A percentile compares a stretch with the other conserved stretches of the same genome.
phyloP scores from a whole-genome alignment of 2,113 vertebrate genomes.

The Neopipo cinnamomea region DNA sequence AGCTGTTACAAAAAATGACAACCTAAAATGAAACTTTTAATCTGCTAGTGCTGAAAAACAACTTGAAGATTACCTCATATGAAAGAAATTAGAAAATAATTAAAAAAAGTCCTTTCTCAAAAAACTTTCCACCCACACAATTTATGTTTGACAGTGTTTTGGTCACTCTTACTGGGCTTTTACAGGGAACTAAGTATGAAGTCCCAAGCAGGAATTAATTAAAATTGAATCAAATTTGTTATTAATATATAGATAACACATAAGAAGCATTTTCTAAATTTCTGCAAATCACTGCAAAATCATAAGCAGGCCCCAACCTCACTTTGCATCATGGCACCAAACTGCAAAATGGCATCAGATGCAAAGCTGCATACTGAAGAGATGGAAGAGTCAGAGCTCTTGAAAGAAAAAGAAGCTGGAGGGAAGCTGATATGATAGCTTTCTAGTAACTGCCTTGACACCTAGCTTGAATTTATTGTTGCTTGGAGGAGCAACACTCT shows the following conservation, averaged over 20 bases:
- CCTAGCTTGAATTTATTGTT: neutral
- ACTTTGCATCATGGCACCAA: neutral
- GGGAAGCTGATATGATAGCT: accelerated
- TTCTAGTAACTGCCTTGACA: neutral
- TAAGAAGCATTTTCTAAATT: neutral
- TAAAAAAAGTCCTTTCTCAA: neutral
- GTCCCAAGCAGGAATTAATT: neutral
- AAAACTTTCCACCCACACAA: neutral
- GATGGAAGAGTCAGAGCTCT: neutral
- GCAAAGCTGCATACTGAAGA: neutral
- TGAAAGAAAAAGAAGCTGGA: neutral
- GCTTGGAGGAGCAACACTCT: neutral
- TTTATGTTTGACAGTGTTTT: neutral
- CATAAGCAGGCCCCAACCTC: neutral
- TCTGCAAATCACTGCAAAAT: neutral
- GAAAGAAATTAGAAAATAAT: neutral
- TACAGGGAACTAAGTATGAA: neutral
- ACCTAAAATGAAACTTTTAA: neutral
- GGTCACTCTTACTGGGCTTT: neutral
- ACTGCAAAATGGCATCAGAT: neutral
- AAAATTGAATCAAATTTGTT: neutral
- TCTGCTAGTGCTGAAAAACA: neutral
- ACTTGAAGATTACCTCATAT: neutral
- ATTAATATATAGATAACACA: neutral
- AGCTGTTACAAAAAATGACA: neutral